Evolutionary conservation across 2,888 invertebrate species (phyloP).

Genomic region (Halictus quadricinctus): DNA sequence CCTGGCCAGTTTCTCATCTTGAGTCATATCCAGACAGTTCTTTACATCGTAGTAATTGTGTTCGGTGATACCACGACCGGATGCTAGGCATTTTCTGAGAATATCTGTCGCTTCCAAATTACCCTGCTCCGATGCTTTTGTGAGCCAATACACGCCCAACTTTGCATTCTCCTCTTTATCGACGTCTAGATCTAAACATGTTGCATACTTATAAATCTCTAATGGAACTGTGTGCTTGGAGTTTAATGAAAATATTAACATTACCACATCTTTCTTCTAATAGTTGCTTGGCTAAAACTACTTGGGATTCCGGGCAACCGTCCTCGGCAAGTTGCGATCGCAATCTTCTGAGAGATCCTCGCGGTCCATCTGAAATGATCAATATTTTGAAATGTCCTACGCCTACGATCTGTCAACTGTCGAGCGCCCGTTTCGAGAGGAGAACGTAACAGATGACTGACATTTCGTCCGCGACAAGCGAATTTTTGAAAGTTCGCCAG

Average conservation of each 20-base stretch:
- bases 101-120: constrained; percentile 93
- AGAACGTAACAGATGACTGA: constrained; percentile 2
- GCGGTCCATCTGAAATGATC: constrained; percentile 85
- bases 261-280: constrained; percentile 90
- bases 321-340: constrained; percentile 91
- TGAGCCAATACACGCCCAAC: constrained; percentile 94
- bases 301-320: constrained; percentile 95
- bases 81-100: constrained; percentile 88
- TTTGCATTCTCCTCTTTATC: constrained; percentile 90
- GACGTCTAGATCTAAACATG: constrained; percentile 85
- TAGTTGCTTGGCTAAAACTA: constrained; percentile 92
- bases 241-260: constrained; percentile 4
- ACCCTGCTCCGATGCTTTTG: constrained; percentile 96
- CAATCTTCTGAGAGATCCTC: constrained; percentile 86
- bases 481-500: not conserved
- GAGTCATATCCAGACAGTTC: constrained; percentile 92
- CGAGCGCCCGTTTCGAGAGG: not conserved
- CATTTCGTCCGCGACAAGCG: not conserved
- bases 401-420: constrained; percentile 1
- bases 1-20: constrained; percentile 93
- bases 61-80: constrained; percentile 89
- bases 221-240: not conserved
- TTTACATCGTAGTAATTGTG: constrained; percentile 89
- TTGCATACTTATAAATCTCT: not conserved
- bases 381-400: not conserved